Base-by-base conservation (phyloP, 2,797 vertebrate genomes). In the Bryconaethiops microstoma region DNA sequence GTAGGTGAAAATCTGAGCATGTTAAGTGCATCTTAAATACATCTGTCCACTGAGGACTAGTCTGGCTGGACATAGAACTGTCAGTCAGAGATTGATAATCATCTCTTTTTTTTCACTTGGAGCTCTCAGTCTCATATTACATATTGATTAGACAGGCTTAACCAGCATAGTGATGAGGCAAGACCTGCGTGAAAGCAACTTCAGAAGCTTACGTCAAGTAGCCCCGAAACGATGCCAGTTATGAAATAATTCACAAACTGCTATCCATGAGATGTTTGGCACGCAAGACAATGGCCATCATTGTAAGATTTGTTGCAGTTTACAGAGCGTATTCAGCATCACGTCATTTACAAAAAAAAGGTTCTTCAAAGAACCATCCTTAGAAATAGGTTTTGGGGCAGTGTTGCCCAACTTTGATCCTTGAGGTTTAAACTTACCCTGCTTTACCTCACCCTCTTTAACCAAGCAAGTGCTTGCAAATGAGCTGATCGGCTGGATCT, bases 51-150 rank as follows among this genome's bases (percentile, higher is more conserved):
- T 59, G 17, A 70, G 70, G 68, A 29, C 59, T 45, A 71, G 74
- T 71, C 45, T 35, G 54, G 52, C 45, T 45, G 35, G 59, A 54
- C 25, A 17, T 71, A 72, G 63, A 70, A 29, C 7, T 21, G 52
- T 77, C 80, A 57, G 71, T 73, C 29, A 73, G 52, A 73, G 74
- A 59, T 77, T 45, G 59, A 77, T 77, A 21, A 77, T 25, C n/a
- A 17, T 14, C 45, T 17, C 29, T n/a, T 21, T n/a, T 63, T 77
- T 70, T 81, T 25, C 64, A 54, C 29, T 16, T 40, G 10, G 48
- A 70, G 74, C 45, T 29, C 62, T 67, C 68, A 73, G 50, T 77
- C 69, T 77, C 40, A 50, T 25, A 73, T 74, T 74, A 67, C 75
- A 25, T 64, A 81, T 76, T 77, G 80, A 82, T 72, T 81, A 65